phyloP scores from a whole-genome alignment of 2,888 invertebrate species.

The Callimorpha dominula region DNA sequence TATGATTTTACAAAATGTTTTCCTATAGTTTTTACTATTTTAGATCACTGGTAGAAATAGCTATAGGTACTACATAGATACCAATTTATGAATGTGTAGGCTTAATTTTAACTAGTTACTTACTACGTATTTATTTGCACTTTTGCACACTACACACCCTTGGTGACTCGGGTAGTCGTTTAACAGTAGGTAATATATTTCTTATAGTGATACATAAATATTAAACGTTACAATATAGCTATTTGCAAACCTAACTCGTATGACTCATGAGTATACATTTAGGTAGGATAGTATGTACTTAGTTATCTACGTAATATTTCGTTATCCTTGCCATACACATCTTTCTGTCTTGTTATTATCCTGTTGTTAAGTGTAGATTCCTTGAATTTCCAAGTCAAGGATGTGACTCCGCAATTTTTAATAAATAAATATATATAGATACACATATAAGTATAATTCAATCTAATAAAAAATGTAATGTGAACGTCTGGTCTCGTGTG shows the following conservation, averaged over 20 bases:
- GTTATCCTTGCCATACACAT: conserved; percentile 15
- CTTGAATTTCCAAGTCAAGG: not conserved
- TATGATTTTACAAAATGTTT: conserved; percentile 13
- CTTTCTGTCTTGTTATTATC: conserved; percentile 21
- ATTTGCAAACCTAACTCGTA: conserved; percentile 7
- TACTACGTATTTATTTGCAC: not conserved
- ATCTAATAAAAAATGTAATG: conserved; percentile 45
- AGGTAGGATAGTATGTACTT: not conserved
- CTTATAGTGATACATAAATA: not conserved
- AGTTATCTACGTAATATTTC: conserved; percentile 10
- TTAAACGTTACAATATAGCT: not conserved
- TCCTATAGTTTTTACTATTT: not conserved
- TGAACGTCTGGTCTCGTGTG: conserved; percentile 33
- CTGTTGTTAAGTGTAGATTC: not conserved
- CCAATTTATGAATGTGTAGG: not conserved
- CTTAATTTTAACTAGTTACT: conserved; percentile 1
- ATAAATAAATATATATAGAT: not conserved
- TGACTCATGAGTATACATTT: not conserved
- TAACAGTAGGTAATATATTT: not conserved
- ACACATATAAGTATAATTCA: conserved; percentile 24
- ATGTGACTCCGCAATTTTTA: not conserved
- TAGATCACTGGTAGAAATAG: not conserved
- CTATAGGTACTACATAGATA: not conserved
- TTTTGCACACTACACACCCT: not conserved
- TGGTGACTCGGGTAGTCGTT: not conserved